phyloP scores from a whole-genome alignment of 1,140 invertebrate genomes.

The Drosophila micromelanica region DNA sequence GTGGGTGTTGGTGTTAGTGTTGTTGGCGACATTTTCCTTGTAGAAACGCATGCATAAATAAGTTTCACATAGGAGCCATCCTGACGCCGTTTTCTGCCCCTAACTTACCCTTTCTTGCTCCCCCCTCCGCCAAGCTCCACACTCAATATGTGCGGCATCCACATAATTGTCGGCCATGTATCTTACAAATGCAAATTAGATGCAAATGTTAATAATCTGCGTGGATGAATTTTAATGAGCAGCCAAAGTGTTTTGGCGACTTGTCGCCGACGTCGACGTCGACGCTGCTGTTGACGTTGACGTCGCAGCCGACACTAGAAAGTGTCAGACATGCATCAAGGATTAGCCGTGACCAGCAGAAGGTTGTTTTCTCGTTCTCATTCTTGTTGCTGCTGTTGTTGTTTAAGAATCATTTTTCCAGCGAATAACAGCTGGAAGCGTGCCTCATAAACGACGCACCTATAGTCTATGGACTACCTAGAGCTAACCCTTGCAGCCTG shows the following conservation, averaged over 20 bases:
- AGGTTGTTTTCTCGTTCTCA: conserved; percentile 1
- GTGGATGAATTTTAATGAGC: conserved; percentile 81
- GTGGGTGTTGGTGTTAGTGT: conserved; percentile 27
- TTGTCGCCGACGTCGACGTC: conserved; percentile 59
- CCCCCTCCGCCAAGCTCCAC: conserved; percentile 5
- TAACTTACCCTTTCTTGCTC: conserved; percentile 10
- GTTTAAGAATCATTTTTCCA: conserved; percentile 9
- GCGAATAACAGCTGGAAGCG: conserved; percentile 33
- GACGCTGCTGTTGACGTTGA: not conserved
- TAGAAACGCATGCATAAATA: conserved; percentile 78
- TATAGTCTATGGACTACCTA: too few relatives aligned
- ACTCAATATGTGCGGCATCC: conserved; percentile 57
- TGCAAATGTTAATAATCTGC: conserved; percentile 83
- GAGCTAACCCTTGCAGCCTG: conserved; percentile 38
- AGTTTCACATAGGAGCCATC: conserved; percentile 48
- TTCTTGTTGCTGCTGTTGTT: too few relatives aligned
- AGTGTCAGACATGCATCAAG: conserved; percentile 68
- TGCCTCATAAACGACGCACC: conserved; percentile 22
- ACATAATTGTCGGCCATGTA: conserved; percentile 82
- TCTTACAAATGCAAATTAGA: conserved; percentile 81
- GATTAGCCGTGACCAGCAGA: conserved; percentile 60
- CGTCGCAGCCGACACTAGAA: conserved; percentile 17
- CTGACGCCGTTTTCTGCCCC: conserved; percentile 17
- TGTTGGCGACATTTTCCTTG: conserved; percentile 61
- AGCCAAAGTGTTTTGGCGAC: conserved; percentile 78